Evolutionary conservation across 2,113 vertebrate species (phyloP).

Genomic region (Cebus imitator): DNA sequence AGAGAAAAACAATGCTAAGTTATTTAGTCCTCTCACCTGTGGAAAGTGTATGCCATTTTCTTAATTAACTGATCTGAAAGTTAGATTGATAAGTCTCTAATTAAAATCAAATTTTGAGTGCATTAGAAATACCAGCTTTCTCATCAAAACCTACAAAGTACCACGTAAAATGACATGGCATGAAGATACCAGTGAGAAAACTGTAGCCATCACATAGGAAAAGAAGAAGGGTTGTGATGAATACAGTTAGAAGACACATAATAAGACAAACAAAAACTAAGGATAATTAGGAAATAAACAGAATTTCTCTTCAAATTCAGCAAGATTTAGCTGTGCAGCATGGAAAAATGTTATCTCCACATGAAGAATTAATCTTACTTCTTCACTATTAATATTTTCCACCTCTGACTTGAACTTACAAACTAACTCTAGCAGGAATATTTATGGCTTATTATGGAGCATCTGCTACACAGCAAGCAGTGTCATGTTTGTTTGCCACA

Average conservation of each 20-base stretch:
- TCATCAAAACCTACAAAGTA: too few species aligned
- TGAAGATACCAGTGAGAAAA: too few species aligned
- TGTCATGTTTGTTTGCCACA: background rate
- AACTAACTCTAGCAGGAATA: background rate
- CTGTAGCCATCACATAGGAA: too few species aligned
- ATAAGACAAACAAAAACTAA: background rate
- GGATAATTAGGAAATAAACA: background rate
- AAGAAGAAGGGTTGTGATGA: background rate
- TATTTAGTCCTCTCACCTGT: background rate
- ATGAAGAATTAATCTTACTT: background rate
- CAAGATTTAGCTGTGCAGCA: background rate
- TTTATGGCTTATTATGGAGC: background rate
- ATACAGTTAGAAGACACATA: background rate
- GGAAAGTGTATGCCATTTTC: background rate
- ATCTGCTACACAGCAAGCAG: background rate
- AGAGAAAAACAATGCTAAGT: background rate
- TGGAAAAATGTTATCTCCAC: background rate
- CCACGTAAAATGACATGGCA: too few species aligned
- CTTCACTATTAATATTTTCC: background rate
- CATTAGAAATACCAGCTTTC: too few species aligned
- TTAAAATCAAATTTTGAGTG: too few species aligned
- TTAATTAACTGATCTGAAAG: background rate
- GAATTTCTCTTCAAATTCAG: background rate
- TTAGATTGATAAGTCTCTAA: too few species aligned
- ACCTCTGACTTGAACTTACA: background rate